Percentiles rank a stretch among this genome's conserved stretches.
Evolutionary conservation across 2,797 vertebrate species (phyloP).

Genomic region (Tympanoctomys barrerae): DNA sequence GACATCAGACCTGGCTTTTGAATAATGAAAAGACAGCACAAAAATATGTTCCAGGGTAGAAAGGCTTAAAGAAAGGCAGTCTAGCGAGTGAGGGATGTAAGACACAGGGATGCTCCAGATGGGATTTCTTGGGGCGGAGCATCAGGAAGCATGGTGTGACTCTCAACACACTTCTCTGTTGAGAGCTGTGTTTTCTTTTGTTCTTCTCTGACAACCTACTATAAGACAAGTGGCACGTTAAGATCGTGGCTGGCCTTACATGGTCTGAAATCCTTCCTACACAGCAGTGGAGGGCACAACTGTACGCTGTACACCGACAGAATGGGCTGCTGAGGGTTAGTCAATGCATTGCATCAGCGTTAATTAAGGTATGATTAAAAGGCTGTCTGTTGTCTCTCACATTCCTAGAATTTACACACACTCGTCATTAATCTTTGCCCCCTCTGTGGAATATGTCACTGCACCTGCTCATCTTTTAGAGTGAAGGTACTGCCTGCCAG

Average conservation of each 20-base stretch:
- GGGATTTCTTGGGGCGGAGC: neutral
- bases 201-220: conserved; percentile 9
- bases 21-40: neutral
- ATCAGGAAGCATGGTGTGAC: neutral
- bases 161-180: neutral
- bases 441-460: conserved; percentile 57
- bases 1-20: neutral
- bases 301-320: neutral
- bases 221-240: neutral
- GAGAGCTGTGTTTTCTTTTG: neutral
- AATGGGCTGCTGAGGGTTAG: conserved; percentile 62
- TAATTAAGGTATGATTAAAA: conserved; percentile 76
- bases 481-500: conserved; percentile 49
- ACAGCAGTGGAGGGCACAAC: neutral
- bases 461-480: conserved; percentile 73
- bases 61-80: neutral
- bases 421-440: conserved; percentile 72
- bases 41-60: neutral
- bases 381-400: neutral
- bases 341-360: conserved; percentile 68
- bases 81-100: neutral
- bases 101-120: neutral
- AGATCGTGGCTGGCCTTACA: neutral
- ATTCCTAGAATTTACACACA: conserved; percentile 68
- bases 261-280: neutral